Percentiles rank a stretch among this genome's conserved stretches.
Evolutionary conservation across 2,797 vertebrate species (phyloP).

Genomic region (Epinephelus coioides): DNA sequence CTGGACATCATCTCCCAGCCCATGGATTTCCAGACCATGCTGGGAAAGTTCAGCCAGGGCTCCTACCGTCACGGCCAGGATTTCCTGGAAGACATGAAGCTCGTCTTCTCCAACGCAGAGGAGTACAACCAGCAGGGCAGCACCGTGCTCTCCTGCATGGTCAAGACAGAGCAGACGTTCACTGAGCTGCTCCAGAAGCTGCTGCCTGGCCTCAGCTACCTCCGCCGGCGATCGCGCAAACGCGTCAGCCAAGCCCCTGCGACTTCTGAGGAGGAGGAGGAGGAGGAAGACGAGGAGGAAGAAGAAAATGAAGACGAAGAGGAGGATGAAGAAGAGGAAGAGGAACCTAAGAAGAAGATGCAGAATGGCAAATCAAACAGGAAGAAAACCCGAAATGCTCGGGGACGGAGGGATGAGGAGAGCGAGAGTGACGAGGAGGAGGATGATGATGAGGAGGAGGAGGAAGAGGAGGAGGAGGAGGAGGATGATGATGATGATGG

Average conservation of each 20-base stretch:
- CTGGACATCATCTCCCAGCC: slow-evolving; percentile 92
- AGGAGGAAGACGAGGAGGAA: slow-evolving; percentile 13
- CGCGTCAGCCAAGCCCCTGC: slow-evolving; percentile 66
- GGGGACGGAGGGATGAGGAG: slow-evolving; percentile 45
- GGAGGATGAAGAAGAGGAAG: slow-evolving; percentile 76
- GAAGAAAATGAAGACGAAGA: slow-evolving; percentile 74
- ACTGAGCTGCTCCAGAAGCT: slow-evolving; percentile 93
- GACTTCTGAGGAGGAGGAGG: slow-evolving; percentile 69
- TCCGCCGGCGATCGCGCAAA: slow-evolving; percentile 86
- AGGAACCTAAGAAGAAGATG: slow-evolving; percentile 78
- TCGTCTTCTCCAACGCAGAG: slow-evolving; percentile 96
- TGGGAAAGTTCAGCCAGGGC: slow-evolving; percentile 91
- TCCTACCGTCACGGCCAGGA: slow-evolving; percentile 91
- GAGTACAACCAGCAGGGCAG: slow-evolving; percentile 94
- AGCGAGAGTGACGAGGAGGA: slow-evolving; percentile 53
- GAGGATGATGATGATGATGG: slow-evolving; percentile 73
- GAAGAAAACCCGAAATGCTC: slow-evolving; percentile 51
- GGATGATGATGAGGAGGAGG: slow-evolving; percentile 68
- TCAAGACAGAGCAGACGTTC: slow-evolving; percentile 94
- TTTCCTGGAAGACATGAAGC: slow-evolving; percentile 94
- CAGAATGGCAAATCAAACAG: slow-evolving; percentile 73
- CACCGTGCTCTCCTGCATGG: slow-evolving; percentile 91
- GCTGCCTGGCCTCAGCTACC: slow-evolving; percentile 92
- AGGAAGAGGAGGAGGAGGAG: slow-evolving; percentile 64
- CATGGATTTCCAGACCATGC: slow-evolving; percentile 98